Base-by-base conservation (phyloP, 2,888 invertebrate genomes). In the Sminthurides aquaticus region DNA sequence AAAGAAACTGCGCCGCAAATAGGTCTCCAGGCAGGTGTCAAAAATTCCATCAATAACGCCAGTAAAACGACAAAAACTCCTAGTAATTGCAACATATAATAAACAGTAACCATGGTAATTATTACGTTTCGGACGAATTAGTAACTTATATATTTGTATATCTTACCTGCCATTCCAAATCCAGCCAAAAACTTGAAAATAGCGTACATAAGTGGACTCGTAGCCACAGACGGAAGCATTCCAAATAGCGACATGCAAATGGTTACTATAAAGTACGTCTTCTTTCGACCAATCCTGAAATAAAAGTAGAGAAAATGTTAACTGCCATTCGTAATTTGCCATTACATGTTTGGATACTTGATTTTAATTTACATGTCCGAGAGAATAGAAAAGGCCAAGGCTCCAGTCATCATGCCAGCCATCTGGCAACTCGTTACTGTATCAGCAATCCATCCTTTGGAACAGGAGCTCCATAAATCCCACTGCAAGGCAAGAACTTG, bases 21-120 rank as follows among this genome's bases (percentile, higher is more conserved):
- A 1, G 70, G 66, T 22, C 72, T 22, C 62, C 65, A 70, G 1
- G 69, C 64, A 11, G 72, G 72, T 1, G 70, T 72, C 24, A 72
- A 61, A 61, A 64, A 72, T 57, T 72, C 72, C 72, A 72, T 72
- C 2, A 72, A 59, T 26, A 69, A 69, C 48, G 68, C 70, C 66
- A 72, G 60, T 29, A 70, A 68, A 24, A 65, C 70, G 0, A 72
- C 69, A 18, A 69, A 64, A 26, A 57, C 25, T 18, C 59, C 59
- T 59, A 22, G 8, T 52, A 43, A 18, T 11, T 3, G 8, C 22
- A 57, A 15, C 28, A 25, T 8, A 8, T 25, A 27, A 15, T 57
- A 11, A 57, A 15, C 57, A 26, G 11, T 18, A 18, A 52, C 18
- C 3, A 22, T 29, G 11, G 20, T 49, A 20, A 52, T 60, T 28